Evolutionary conservation across 2,888 invertebrate species (phyloP).

Genomic region (Himalopsyche anomala): DNA sequence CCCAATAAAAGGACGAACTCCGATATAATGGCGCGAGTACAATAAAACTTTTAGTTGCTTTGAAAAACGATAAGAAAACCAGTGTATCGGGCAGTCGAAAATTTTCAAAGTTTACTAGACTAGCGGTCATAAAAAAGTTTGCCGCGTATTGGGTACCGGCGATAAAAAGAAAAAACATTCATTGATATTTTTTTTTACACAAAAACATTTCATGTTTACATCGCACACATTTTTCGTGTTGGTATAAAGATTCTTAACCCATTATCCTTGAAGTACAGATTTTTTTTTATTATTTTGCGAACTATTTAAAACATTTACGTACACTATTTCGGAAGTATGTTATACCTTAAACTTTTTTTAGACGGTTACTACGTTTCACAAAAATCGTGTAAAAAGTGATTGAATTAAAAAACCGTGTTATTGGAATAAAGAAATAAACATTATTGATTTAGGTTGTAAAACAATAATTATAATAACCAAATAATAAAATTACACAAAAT

Average conservation of each 20-base stretch:
- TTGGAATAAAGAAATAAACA: too few species aligned
- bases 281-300: too few species aligned
- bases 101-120: slow-evolving; percentile 17
- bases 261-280: neutral
- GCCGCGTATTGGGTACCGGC: slow-evolving; percentile 2
- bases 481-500: too few species aligned
- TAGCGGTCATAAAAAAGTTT: slow-evolving; percentile 13
- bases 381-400: too few species aligned
- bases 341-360: too few species aligned
- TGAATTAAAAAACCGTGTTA: too few species aligned
- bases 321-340: too few species aligned
- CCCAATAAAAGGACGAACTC: slow-evolving; percentile 11
- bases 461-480: too few species aligned
- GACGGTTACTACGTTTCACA: too few species aligned
- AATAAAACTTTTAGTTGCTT: slow-evolving; percentile 39
- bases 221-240: neutral
- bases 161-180: neutral
- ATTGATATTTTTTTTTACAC: neutral
- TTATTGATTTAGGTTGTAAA: too few species aligned
- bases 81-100: neutral
- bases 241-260: neutral
- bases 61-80: slow-evolving; percentile 29
- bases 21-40: neutral
- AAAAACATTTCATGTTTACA: neutral
- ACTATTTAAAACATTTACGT: too few species aligned